Base-by-base conservation (phyloP, 2,797 vertebrate genomes). In the Lithobates pipiens region DNA sequence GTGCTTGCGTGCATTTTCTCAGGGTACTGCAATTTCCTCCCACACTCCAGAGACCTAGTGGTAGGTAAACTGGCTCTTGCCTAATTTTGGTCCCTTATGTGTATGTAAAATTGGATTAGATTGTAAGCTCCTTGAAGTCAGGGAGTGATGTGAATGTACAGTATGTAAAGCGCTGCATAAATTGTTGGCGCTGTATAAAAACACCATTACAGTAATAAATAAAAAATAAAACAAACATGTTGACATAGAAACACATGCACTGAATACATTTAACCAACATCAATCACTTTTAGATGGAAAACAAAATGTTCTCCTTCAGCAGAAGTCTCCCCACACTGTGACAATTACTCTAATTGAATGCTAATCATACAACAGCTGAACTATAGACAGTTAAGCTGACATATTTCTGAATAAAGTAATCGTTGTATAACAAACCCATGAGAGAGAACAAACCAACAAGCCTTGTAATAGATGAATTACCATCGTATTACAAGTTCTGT, bases 351-450 rank as follows among this genome's bases (percentile, higher is more conserved):
- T 23, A 69, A 71, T 72, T 23, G 70, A 50, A 80, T 5, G 23
- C 3, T 74, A 44, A 74, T 74, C 3, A n/a, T 54, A 8, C 25
- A 80, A 54, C 70, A 10, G 46, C 68, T 72, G 65, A 72, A 57
- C n/a, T 54, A 23, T 13, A 72, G 50, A 80, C 78, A 80, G 34
- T 72, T 32, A 71, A 76, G 25, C 18, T 25, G 46, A 34, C 46
- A 32, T 15, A 71, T 82, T 29, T 82, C 34, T 82, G 71, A 57
- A 80, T 71, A 57, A 71, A 70, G 36, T 79, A 50, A 72, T 80
- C 70, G 50, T 13, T 36, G 68, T 70, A 69, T 50, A 34, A 70
- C 68, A 70, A 25, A 21, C 67, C 21, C 67, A 50, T 27, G 6
- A 27, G 65, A 79, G 65, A 39, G 11, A 42, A 63, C 16, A 44